Conservation (phyloP, 2,888 invertebrate species). For the Peribatodes rhomboidaria region DNA sequence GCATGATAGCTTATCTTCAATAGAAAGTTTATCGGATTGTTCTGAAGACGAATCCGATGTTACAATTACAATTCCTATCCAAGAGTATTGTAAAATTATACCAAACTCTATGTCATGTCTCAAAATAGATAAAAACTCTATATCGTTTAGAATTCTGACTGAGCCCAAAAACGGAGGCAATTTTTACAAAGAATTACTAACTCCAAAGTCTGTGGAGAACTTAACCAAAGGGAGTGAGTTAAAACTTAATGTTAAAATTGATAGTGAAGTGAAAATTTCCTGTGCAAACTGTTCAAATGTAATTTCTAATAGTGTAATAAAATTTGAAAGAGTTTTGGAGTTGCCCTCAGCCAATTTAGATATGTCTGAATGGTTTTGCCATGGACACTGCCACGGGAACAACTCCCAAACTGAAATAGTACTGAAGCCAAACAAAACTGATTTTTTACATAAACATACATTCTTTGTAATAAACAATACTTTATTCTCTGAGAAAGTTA, state of each 20-base stretch:
- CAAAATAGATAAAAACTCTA: slow-evolving; percentile 77
- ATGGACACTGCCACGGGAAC: slow-evolving; percentile 74
- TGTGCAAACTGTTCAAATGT: slow-evolving; percentile 78
- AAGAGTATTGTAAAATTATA: slow-evolving; percentile 77
- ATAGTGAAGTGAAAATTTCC: slow-evolving; percentile 67
- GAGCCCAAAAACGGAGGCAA: slow-evolving; percentile 79
- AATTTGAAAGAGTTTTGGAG: slow-evolving; percentile 87
- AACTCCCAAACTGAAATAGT: slow-evolving; percentile 51
- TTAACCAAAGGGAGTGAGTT: slow-evolving; percentile 57
- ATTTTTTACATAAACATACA: slow-evolving; percentile 87
- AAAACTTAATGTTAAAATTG: slow-evolving; percentile 65
- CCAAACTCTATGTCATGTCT: slow-evolving; percentile 84
- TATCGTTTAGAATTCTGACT: slow-evolving; percentile 81
- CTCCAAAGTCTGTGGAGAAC: slow-evolving; percentile 41
- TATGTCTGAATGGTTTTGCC: slow-evolving; percentile 89
- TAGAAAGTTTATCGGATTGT: slow-evolving; percentile 80
- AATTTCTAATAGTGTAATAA: slow-evolving; percentile 76
- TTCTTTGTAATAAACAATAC: slow-evolving; percentile 82
- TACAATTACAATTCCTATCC: slow-evolving; percentile 69
- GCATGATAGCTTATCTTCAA: slow-evolving; percentile 79
- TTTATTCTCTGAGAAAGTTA: slow-evolving; percentile 72
- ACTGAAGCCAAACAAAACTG: slow-evolving; percentile 80
- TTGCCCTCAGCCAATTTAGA: slow-evolving; percentile 87
- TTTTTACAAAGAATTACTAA: slow-evolving; percentile 77
- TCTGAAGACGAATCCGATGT: slow-evolving; percentile 76